These are phyloP conservation scores for Dolichoris vasculosae DNA, from an alignment of 1,140 invertebrate genomes.

Conservation along the genomic window DNA sequence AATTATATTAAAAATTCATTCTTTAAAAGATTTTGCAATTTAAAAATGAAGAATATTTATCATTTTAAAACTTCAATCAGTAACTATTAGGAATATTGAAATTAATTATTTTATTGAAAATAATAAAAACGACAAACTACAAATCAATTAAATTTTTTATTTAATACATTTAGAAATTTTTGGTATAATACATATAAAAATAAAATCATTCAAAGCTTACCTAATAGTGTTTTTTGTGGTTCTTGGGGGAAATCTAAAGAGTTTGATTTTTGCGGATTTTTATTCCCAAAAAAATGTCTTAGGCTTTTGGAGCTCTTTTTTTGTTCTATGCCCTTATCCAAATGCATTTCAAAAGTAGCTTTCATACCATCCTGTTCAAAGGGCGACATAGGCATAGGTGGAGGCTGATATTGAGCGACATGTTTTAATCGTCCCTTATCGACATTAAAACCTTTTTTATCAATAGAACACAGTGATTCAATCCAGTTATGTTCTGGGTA, in stretches of 20 bases:
- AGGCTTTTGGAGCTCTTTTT: conserved; percentile 67
- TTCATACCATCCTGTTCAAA: conserved; percentile 67
- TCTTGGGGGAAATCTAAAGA: conserved; percentile 63
- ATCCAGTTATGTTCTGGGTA: conserved; percentile 74
- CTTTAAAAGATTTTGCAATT: too few species aligned
- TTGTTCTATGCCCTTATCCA: conserved; percentile 72
- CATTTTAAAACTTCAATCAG: too few species aligned
- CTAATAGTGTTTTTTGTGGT: conserved; percentile 65
- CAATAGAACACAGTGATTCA: conserved; percentile 68
- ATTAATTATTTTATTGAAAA: too few species aligned
- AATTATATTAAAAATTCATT: too few species aligned
- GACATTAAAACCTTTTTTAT: conserved; percentile 65
- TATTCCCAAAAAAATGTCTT: conserved; percentile 70
- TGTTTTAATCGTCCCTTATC: conserved; percentile 75
- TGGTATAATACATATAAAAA: too few species aligned
- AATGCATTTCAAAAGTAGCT: conserved; percentile 77
- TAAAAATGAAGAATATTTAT: too few species aligned
- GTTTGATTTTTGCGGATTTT: conserved; percentile 63
- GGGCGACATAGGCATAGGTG: conserved; percentile 62
- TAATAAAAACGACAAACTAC: too few species aligned
- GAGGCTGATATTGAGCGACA: conserved; percentile 77
- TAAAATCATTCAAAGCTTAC: conserved; percentile 48
- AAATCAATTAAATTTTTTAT: too few species aligned
- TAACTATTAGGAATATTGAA: too few species aligned
- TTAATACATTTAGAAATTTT: not conserved